Conservation (phyloP, 2,888 invertebrate genomes). For the Seira musarum region DNA sequence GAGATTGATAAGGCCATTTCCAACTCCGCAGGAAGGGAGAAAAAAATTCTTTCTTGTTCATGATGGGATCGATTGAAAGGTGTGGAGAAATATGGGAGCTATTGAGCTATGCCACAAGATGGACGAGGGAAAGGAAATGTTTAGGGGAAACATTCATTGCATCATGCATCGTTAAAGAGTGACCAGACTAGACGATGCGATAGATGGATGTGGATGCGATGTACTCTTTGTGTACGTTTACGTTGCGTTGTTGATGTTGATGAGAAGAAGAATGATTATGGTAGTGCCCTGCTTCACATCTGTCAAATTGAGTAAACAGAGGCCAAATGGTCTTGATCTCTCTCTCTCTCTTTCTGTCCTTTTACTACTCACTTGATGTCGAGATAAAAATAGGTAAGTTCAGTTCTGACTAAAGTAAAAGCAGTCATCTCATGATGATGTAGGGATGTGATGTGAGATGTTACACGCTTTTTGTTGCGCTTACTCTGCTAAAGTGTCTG, state of each 20-base stretch:
- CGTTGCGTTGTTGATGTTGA: conserved; percentile 32
- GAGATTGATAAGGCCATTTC: no score
- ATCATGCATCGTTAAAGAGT: no score
- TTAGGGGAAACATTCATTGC: no score
- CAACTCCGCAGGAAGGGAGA: no score
- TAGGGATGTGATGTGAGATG: not conserved
- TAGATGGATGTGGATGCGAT: not conserved
- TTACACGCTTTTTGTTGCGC: no score
- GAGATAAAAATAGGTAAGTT: not conserved
- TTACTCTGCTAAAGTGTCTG: no score
- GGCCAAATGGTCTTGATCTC: conserved; percentile 70
- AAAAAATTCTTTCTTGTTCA: no score
- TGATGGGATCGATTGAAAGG: no score
- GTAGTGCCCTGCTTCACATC: conserved; percentile 69
- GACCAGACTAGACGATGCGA: no score
- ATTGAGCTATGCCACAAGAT: no score
- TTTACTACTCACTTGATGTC: not conserved
- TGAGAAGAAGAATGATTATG: conserved; percentile 1
- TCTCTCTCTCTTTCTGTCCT: conserved; percentile 22
- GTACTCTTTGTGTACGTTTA: conserved; percentile 1
- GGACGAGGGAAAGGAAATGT: no score
- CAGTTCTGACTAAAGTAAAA: not conserved
- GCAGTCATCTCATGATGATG: conserved; percentile 2
- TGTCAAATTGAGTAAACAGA: conserved; percentile 71
- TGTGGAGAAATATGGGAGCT: no score